These are phyloP conservation scores for Sminthurinus signatus DNA, from an alignment of 1,140 invertebrate genomes.

Conservation along the genomic window DNA sequence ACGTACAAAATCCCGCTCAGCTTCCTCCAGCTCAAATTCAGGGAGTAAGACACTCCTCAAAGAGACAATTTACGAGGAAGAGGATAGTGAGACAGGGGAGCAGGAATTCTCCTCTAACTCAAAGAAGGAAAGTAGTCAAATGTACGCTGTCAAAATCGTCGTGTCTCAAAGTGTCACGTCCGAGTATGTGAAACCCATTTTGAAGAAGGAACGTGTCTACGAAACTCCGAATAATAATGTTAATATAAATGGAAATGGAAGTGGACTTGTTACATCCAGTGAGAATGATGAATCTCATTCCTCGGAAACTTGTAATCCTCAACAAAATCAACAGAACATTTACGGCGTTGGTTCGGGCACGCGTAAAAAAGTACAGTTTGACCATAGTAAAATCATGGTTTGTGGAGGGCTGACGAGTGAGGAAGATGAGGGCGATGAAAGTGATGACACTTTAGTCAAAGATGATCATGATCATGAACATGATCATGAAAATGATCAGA, in stretches of 20 bases:
- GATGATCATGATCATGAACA: not conserved
- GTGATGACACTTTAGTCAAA: constrained; percentile 17
- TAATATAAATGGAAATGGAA: no score
- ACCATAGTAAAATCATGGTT: constrained; percentile 25
- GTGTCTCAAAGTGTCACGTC: constrained; percentile 22
- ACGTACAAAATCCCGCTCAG: constrained; percentile 10
- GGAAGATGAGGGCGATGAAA: constrained; percentile 10
- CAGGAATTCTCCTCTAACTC: not conserved
- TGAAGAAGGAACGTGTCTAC: constrained; percentile 34
- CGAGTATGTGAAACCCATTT: constrained; percentile 38
- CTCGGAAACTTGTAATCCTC: not conserved
- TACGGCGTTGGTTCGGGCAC: not conserved
- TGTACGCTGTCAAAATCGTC: constrained; percentile 36
- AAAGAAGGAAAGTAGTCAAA: constrained; percentile 2
- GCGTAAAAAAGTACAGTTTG: constrained; percentile 39
- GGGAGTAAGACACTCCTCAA: constrained; percentile 30
- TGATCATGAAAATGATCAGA: not conserved
- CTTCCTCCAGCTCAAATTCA: not conserved
- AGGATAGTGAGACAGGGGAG: constrained; percentile 9
- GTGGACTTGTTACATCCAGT: no score
- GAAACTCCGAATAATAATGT: constrained; percentile 8
- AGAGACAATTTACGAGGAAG: constrained; percentile 40
- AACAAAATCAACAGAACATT: not conserved
- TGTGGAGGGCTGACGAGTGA: constrained; percentile 27
- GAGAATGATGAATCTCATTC: not conserved